Conservation (phyloP, 2,797 vertebrate genomes). For the Cephalopachus bancanus region DNA sequence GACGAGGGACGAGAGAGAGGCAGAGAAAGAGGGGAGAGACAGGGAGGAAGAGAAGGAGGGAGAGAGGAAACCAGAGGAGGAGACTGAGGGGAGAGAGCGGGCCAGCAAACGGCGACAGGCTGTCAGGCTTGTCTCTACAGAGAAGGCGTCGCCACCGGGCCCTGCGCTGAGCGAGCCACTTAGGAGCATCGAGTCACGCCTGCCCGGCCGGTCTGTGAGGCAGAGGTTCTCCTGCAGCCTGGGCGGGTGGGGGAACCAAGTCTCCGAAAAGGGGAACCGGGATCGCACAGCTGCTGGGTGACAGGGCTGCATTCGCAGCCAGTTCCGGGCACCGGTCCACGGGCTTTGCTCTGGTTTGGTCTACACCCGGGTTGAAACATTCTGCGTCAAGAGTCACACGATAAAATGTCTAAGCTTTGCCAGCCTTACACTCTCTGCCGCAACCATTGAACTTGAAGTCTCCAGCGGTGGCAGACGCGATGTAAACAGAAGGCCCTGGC, state of each 20-base stretch:
- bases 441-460: neutral
- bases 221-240: neutral
- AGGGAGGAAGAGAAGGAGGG: rapidly evolving
- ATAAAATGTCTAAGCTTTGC: rapidly evolving
- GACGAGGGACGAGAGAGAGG: neutral
- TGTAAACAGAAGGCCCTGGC: neutral
- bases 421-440: neutral
- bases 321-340: rapidly evolving
- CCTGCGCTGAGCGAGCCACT: rapidly evolving
- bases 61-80: neutral
- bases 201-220: too few relatives aligned
- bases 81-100: rapidly evolving
- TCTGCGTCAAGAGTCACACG: neutral
- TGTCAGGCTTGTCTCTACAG: neutral
- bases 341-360: neutral
- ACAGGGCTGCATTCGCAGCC: rapidly evolving
- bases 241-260: rapidly evolving
- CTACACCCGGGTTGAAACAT: neutral
- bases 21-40: neutral
- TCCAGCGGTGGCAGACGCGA: neutral
- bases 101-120: neutral
- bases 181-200: neutral
- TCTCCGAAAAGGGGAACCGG: too few relatives aligned
- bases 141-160: rapidly evolving
- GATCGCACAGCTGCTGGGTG: neutral